Base-by-base conservation (phyloP, 1,140 invertebrate genomes). In the Euwallacea similis region DNA sequence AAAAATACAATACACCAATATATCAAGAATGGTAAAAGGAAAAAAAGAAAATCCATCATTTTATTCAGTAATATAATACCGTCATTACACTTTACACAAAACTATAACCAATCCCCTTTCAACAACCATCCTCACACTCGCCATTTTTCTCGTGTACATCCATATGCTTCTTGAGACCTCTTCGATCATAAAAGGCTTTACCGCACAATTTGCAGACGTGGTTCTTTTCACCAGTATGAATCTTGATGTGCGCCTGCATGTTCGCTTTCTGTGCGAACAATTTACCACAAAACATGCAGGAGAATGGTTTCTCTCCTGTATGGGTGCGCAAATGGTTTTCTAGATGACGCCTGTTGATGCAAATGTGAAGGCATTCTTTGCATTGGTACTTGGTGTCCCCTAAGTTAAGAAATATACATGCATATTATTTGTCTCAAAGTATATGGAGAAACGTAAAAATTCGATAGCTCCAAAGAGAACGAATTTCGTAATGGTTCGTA, bases 241-340 rank as follows among this genome's bases (percentile, higher is more conserved):
- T 78, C 11, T 79, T 76, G 2, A 77, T 77, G 64, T 85, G 84
- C 3, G 88, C 60, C 88, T 87, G 83, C 33, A 90, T 79, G 16
- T 83, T 84, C 7, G 88, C 89, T 7, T 88, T 86, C 76, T 91
- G 89, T 0, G 88, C 89, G 62, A 79, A 79, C 6, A 73, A 66
- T 68, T 86, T 79, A 43, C 77, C 73, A 69, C 86, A 87, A 69
- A 83, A 84, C 67, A 82, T 80, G 74, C 86, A 87, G 75, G 84
- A 84, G 69, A 84, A 86, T 0, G 87, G 87, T 76, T 85, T 85
- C 68, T 87, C 86, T 96, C 87, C 86, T 7, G 86, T 87, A 77
- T 88, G 87, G 21, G 47, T 55, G 2, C 65, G 53, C 54, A 69
- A 46, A 42, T 76, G 75, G 47, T 64, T 63, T 13, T 66, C 69